Conservation (phyloP, 2,113 vertebrate genomes). For the Mus pahari region DNA sequence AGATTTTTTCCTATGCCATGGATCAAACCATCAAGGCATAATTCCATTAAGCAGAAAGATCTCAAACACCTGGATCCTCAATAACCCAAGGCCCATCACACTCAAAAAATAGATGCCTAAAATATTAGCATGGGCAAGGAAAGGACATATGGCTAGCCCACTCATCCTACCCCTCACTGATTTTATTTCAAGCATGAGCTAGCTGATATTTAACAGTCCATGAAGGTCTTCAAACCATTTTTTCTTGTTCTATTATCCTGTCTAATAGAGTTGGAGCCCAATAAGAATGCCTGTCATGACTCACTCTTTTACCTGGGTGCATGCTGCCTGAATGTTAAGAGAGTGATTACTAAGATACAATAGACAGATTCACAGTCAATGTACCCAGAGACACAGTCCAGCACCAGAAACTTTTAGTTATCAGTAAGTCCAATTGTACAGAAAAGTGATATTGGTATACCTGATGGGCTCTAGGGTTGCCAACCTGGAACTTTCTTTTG, state of each 20-base stretch:
- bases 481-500: neutral
- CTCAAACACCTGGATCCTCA: neutral
- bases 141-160: neutral
- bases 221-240: neutral
- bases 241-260: neutral
- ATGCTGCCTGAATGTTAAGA: neutral
- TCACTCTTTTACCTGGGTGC: neutral
- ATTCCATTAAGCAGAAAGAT: neutral
- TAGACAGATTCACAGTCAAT: neutral
- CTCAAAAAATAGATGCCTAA: neutral
- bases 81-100: neutral
- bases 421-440: neutral
- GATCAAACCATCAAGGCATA: neutral
- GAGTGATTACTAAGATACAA: neutral
- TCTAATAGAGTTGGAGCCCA: neutral
- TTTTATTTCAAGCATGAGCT: neutral
- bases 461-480: neutral
- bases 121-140: neutral
- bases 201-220: too few relatives aligned
- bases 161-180: neutral
- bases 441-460: neutral
- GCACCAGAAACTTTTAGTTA: neutral
- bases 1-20: neutral
- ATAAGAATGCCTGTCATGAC: neutral
- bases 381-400: neutral